A percentile compares a stretch with the other conserved stretches of the same genome.
phyloP scores from a whole-genome alignment of 2,888 invertebrate species.

The Ceraclea dissimilis region DNA sequence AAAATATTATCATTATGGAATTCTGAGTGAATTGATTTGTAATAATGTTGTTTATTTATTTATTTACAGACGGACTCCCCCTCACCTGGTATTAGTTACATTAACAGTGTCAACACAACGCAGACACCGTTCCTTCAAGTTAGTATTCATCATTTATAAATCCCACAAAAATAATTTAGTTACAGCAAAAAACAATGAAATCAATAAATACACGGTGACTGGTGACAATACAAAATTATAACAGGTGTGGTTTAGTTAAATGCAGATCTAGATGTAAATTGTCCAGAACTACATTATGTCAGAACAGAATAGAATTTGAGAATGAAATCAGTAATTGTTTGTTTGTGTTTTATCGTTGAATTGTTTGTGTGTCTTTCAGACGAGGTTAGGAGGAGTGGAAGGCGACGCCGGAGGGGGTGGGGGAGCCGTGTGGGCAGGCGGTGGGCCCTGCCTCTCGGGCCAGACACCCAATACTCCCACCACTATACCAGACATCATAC shows the following conservation, averaged over 20 bases:
- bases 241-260: too few relatives aligned
- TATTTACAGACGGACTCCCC: constrained; percentile 26
- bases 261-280: too few relatives aligned
- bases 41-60: constrained; percentile 1
- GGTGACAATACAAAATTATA: too few relatives aligned
- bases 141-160: constrained; percentile 7
- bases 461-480: constrained; percentile 61
- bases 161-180: background rate
- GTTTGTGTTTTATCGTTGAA: too few relatives aligned
- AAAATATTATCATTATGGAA: too few relatives aligned
- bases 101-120: constrained; percentile 23
- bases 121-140: constrained; percentile 26
- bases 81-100: constrained; percentile 23
- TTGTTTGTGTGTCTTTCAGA: background rate
- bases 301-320: too few relatives aligned
- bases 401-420: constrained; percentile 36
- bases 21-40: too few relatives aligned
- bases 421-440: constrained; percentile 18
- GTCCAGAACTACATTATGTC: too few relatives aligned
- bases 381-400: constrained; percentile 31
- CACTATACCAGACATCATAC: constrained; percentile 73
- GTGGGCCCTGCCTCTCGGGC: constrained; percentile 39
- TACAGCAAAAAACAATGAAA: too few relatives aligned
- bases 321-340: too few relatives aligned
- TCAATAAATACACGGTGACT: too few relatives aligned